Conservation (phyloP, 1,140 invertebrate genomes). For the Physella acuta region DNA sequence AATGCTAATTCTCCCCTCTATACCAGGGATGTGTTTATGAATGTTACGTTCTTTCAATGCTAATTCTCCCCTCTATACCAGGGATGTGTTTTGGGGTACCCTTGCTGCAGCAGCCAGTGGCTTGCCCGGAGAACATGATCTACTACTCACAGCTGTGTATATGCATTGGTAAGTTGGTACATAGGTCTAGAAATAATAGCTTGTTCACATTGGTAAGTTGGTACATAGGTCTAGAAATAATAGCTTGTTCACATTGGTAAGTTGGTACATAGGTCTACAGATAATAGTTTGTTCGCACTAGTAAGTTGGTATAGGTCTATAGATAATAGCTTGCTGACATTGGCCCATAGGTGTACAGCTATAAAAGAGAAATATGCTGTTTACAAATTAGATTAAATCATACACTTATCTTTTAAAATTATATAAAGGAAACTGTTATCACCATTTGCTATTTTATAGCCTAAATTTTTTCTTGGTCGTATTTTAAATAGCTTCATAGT, state of each 20-base stretch:
- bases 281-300: neutral
- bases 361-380: neutral
- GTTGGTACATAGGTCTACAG: neutral
- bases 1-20: too few species aligned
- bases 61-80: too few species aligned
- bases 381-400: neutral
- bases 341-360: neutral
- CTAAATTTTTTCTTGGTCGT: neutral
- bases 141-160: constrained; percentile 12
- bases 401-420: neutral
- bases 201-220: neutral
- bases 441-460: neutral
- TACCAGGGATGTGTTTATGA: constrained; percentile 14
- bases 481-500: neutral
- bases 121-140: neutral
- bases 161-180: constrained; percentile 1
- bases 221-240: neutral
- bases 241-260: constrained; percentile 1
- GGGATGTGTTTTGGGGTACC: constrained; percentile 16
- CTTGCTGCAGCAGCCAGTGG: constrained; percentile 1
- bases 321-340: too few species aligned
- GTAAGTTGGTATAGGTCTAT: neutral
- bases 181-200: neutral
- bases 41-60: too few species aligned
- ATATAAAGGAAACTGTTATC: neutral